phyloP scores from a whole-genome alignment of 2,797 vertebrate genomes.

The Sus cebifrons region DNA sequence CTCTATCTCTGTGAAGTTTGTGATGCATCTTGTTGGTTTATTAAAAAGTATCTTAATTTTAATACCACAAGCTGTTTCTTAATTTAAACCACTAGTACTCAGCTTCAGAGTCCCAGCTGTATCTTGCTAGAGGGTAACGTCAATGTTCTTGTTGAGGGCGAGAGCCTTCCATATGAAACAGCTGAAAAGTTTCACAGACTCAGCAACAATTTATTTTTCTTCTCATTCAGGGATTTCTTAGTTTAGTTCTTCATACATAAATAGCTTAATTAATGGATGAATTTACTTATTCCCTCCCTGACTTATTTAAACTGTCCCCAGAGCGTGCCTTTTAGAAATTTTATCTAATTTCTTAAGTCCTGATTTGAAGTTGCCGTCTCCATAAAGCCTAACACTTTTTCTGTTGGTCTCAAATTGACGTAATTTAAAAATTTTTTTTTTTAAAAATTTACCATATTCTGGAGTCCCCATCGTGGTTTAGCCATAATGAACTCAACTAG shows the following conservation, averaged over 20 bases:
- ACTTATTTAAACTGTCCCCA: constrained; percentile 25
- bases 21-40: constrained; percentile 52
- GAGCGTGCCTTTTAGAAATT: constrained; percentile 26
- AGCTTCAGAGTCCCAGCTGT: background rate
- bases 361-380: background rate
- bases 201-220: constrained; percentile 33
- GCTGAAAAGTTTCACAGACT: background rate
- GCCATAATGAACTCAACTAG: too few species aligned
- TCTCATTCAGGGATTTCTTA: constrained; percentile 10
- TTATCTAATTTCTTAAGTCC: constrained; percentile 34
- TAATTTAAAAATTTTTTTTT: background rate
- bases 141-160: constrained; percentile 17
- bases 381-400: background rate
- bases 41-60: constrained; percentile 67
- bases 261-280: constrained; percentile 9
- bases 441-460: background rate
- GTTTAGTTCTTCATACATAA: background rate
- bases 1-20: constrained; percentile 18
- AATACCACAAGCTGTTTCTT: constrained; percentile 67
- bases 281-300: background rate
- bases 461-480: too few species aligned
- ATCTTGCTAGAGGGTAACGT: constrained; percentile 1
- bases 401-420: background rate
- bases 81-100: constrained; percentile 62
- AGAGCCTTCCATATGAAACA: background rate